Base-by-base conservation (phyloP, 2,888 invertebrate genomes). In the Eudasyphora cyanicolor region DNA sequence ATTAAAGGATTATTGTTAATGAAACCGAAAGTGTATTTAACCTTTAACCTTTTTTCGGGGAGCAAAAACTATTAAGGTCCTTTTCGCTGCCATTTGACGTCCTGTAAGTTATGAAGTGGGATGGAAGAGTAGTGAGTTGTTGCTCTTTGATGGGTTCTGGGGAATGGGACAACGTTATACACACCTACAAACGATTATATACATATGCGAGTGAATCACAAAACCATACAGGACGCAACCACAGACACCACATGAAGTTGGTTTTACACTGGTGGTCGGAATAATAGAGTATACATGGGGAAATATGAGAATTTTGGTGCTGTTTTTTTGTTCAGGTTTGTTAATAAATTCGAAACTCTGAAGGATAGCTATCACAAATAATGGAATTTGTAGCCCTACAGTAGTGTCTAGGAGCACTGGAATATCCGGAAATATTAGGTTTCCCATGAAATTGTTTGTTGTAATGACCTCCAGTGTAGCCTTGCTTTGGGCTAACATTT, bases 1-100 rank as follows among this genome's bases (percentile, higher is more conserved):
- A 38, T 64, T 64, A 38, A 38, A 21, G 21, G 64, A 64, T 64
- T 64, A 32, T n/a, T 32, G 62, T 32, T 62, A 17, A 62, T 32
- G 62, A 62, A 62, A 64, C 17, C 38, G 57, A 21, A n/a, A 21
- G 21, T n/a, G 27, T 32, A 38, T 38, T 64, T 64, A 64, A 64
- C 35, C 64, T 64, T 38, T 64, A 21, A 64, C 64, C 35, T 64
- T 64, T 64, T 19, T 14, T 32, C 54, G 24, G 57, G 21, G 8
- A 2, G 14, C 57, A 57, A 57, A 14, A 24, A 19, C 19, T 32
- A 19, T 21, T 35, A 10, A n/a, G 1, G n/a, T 57, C n/a, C 62
- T 29, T 32, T 17, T 17, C 32, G 14, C 7, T 17, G 6, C 17
- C 32, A 62, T 32, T 62, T 62, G 17, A 62, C 32, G 29, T 8